phyloP scores from a whole-genome alignment of 2,113 vertebrate genomes.

The Arizona elegans region DNA sequence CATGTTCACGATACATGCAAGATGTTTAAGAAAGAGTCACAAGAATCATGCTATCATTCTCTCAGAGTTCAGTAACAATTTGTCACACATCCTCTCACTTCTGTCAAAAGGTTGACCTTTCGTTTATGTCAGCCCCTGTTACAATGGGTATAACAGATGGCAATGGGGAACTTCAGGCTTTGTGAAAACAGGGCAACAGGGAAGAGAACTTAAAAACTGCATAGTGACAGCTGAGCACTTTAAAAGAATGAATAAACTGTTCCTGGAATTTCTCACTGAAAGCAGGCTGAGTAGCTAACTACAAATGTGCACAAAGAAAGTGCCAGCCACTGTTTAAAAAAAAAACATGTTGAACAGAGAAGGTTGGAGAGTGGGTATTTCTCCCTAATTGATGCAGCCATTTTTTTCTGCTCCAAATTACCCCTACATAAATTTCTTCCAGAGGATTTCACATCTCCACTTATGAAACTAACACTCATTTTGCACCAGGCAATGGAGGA shows the following conservation, averaged over 20 bases:
- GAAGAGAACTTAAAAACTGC: background rate
- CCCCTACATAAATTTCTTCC: background rate
- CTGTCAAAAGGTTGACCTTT: conserved; percentile 13
- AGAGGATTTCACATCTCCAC: background rate
- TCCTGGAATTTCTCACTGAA: conserved; percentile 7
- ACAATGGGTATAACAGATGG: conserved; percentile 23
- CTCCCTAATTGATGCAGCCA: background rate
- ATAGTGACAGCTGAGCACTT: conserved; percentile 2
- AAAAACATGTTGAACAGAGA: background rate
- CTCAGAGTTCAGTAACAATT: conserved; percentile 4
- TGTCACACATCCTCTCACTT: conserved; percentile 8
- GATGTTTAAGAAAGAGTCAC: background rate
- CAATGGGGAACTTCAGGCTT: conserved; percentile 1
- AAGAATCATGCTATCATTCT: conserved; percentile 1
- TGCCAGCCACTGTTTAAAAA: background rate
- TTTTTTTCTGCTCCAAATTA: background rate
- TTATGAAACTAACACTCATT: background rate
- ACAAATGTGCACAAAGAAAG: background rate
- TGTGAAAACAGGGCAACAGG: conserved; percentile 9
- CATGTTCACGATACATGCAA: conserved; percentile 4
- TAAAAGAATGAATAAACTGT: background rate
- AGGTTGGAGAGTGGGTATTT: background rate
- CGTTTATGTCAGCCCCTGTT: conserved; percentile 4
- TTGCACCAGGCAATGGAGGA: background rate
- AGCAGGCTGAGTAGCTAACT: background rate